Conservation (phyloP, 1,140 invertebrate species). For the Octopus sinensis region DNA sequence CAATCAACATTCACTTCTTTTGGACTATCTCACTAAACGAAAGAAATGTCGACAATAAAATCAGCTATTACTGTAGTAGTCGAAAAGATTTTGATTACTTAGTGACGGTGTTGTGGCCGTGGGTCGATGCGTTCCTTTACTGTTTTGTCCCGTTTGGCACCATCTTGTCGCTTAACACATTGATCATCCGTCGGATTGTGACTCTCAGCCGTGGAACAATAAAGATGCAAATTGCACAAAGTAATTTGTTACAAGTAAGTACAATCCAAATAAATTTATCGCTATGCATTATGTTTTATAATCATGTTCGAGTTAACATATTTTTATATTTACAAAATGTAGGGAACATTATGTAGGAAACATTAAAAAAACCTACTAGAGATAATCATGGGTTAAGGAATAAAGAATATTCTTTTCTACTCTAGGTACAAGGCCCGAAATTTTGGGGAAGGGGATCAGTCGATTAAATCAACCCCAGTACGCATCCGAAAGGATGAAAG, state of each 20-base stretch:
- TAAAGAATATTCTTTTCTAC: too few species aligned
- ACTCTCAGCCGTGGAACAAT: slow-evolving; percentile 12
- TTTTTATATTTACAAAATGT: too few species aligned
- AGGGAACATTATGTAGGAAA: too few species aligned
- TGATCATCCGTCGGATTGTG: slow-evolving; percentile 41
- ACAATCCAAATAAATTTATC: too few species aligned
- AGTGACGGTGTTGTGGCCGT: slow-evolving; percentile 46
- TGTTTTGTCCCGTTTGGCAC: slow-evolving; percentile 47
- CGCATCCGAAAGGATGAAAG: too few species aligned
- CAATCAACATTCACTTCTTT: slow-evolving; percentile 44
- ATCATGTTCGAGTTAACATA: too few species aligned
- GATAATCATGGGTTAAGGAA: too few species aligned
- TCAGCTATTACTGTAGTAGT: slow-evolving; percentile 24
- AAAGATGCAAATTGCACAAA: slow-evolving; percentile 1
- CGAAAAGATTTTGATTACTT: slow-evolving; percentile 29
- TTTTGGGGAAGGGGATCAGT: too few species aligned
- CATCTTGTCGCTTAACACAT: slow-evolving; percentile 43
- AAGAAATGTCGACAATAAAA: neutral
- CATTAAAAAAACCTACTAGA: too few species aligned
- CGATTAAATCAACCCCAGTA: too few species aligned
- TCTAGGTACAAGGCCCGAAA: too few species aligned
- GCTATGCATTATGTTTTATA: too few species aligned
- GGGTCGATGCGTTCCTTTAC: slow-evolving; percentile 52
- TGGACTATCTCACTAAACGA: slow-evolving; percentile 36
- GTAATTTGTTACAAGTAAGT: slow-evolving; percentile 7